Evolutionary conservation across 2,888 invertebrate species (phyloP).

Genomic region (Stenotaenia linearis): DNA sequence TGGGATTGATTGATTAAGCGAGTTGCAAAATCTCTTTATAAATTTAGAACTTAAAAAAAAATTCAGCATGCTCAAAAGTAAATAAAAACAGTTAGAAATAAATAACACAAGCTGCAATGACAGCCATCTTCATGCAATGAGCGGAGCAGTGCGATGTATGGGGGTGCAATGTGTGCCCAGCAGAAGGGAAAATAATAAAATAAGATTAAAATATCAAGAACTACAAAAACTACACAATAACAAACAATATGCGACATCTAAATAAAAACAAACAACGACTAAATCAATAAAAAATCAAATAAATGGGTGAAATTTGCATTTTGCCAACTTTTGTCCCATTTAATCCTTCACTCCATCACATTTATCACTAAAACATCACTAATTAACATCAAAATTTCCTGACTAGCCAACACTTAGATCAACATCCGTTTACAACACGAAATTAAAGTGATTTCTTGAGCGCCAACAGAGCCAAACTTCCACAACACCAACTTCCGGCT

Average conservation of each 20-base stretch:
- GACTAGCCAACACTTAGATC: not conserved
- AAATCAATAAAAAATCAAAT: not conserved
- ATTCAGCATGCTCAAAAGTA: not conserved
- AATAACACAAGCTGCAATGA: not conserved
- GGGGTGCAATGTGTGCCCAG: not conserved
- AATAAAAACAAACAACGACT: not conserved
- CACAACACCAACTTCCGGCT: conserved; percentile 35
- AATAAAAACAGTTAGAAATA: not conserved
- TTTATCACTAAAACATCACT: not conserved
- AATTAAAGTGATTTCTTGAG: conserved; percentile 34
- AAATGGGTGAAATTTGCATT: not conserved
- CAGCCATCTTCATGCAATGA: conserved; percentile 30
- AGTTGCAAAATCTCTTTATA: not conserved
- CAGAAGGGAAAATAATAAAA: not conserved
- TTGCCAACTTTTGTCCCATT: not conserved
- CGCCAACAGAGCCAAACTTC: conserved; percentile 32
- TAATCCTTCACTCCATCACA: not conserved
- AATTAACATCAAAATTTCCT: not conserved
- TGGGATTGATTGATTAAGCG: not conserved
- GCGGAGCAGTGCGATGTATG: conserved; percentile 20
- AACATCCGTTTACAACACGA: too few species aligned
- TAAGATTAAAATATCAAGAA: not conserved
- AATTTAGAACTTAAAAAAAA: too few species aligned
- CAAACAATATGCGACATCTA: not conserved
- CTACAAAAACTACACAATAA: not conserved